Evolutionary conservation across 1,140 invertebrate genomes (phyloP).

Genomic region (Drosophila virilis): DNA sequence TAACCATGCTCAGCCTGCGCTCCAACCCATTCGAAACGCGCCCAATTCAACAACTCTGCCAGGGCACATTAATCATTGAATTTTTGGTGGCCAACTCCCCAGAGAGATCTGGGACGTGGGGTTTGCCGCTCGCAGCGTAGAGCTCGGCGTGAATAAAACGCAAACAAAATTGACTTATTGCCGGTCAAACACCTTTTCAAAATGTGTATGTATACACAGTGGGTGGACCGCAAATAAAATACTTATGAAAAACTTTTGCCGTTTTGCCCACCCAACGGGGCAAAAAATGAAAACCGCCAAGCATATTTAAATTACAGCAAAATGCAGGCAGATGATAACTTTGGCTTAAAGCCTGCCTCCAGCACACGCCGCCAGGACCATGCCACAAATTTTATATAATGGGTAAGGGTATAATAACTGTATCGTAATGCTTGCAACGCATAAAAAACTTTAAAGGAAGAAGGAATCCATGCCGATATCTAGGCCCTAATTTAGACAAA

Average conservation of each 20-base stretch:
- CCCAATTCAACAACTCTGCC: constrained; percentile 68
- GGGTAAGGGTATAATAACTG: not conserved
- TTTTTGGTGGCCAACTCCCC: constrained; percentile 79
- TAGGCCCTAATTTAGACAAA: not conserved
- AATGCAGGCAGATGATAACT: constrained; percentile 59
- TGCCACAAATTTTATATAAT: not conserved
- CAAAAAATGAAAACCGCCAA: constrained; percentile 50
- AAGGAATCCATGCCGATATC: not conserved
- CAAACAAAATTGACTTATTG: constrained; percentile 83
- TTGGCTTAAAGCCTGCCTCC: constrained; percentile 58
- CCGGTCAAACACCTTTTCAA: constrained; percentile 80
- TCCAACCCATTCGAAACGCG: constrained; percentile 69
- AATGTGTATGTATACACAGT: constrained; percentile 36
- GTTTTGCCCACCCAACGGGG: constrained; percentile 10
- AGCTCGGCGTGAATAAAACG: constrained; percentile 67
- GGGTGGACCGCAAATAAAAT: constrained; percentile 68
- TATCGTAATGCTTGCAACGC: not conserved
- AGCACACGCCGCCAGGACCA: not conserved
- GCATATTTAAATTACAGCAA: constrained; percentile 71
- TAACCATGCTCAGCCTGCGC: constrained; percentile 1
- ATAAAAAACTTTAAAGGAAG: too few relatives aligned
- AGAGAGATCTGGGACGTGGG: constrained; percentile 47
- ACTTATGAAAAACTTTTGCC: constrained; percentile 75
- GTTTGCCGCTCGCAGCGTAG: constrained; percentile 13
- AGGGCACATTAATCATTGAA: constrained; percentile 81